Conservation (phyloP, 30 jellyfish, hydroid and myxozoan genomes). For the Catostylus mosaicus region DNA sequence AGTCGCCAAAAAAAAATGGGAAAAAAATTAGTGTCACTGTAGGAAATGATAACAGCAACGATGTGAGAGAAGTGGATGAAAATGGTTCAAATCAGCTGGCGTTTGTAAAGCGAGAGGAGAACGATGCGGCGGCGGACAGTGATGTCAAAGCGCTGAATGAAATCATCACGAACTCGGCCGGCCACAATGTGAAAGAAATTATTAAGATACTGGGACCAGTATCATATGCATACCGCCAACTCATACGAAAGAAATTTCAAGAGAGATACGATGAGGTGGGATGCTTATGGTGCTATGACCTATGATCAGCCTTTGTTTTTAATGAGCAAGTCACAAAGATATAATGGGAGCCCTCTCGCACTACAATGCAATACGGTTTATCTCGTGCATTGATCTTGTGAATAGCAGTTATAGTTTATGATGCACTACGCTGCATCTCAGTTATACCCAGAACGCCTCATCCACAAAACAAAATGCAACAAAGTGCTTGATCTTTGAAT, state of each 20-base stretch:
- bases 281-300: too few species aligned
- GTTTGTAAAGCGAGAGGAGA: conserved; percentile 19
- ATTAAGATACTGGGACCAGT: conserved; percentile 50
- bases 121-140: conserved; percentile 1
- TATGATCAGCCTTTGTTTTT: too few species aligned
- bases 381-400: too few species aligned
- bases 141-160: conserved; percentile 10
- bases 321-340: too few species aligned
- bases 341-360: too few species aligned
- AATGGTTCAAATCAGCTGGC: not conserved
- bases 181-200: conserved; percentile 11
- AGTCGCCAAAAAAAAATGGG: not conserved
- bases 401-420: too few species aligned
- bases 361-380: too few species aligned
- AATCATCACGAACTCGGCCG: not conserved
- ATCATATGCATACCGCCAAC: conserved; percentile 44
- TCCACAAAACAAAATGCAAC: too few species aligned
- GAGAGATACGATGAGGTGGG: conserved; percentile 57
- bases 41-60: not conserved
- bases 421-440: too few species aligned
- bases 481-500: too few species aligned
- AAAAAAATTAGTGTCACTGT: not conserved
- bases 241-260: conserved; percentile 34
- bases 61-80: not conserved
- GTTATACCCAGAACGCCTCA: too few species aligned